These are phyloP conservation scores for Yponomeuta sedellus DNA, from an alignment of 2,888 invertebrate species.

Conservation along the genomic window DNA sequence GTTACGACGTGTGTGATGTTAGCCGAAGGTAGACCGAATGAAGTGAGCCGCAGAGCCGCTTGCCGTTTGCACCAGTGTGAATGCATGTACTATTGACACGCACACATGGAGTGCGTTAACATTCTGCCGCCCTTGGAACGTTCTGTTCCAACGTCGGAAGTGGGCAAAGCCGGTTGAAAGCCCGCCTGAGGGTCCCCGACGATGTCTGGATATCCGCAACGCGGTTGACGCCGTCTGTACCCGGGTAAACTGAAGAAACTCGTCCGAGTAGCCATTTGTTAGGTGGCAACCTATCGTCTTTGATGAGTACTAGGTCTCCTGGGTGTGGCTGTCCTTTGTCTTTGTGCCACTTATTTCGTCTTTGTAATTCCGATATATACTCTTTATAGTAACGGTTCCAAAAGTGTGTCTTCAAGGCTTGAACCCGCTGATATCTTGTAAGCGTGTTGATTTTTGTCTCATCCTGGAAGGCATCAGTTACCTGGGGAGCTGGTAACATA, in stretches of 20 bases:
- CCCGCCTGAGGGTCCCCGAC: conserved; percentile 14
- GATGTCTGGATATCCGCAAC: conserved; percentile 16
- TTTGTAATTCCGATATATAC: conserved; percentile 26
- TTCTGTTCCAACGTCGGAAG: conserved; percentile 15
- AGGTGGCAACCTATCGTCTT: conserved; percentile 15
- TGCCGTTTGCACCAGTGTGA: too few relatives aligned
- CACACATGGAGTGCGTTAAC: conserved; percentile 10
- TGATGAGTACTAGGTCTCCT: conserved; percentile 11
- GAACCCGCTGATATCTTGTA: background rate
- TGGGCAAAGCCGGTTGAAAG: conserved; percentile 15
- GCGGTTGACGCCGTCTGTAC: conserved; percentile 17
- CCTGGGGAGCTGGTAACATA: conserved; percentile 12
- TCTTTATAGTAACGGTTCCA: conserved; percentile 15
- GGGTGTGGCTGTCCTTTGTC: background rate
- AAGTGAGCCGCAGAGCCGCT: too few relatives aligned
- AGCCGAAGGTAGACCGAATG: too few relatives aligned
- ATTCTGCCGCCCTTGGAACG: conserved; percentile 13
- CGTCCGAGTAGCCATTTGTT: conserved; percentile 17
- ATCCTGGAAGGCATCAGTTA: background rate
- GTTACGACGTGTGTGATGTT: too few relatives aligned
- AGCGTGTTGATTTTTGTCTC: background rate
- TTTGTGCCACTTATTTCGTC: conserved; percentile 25
- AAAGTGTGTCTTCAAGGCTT: conserved; percentile 6
- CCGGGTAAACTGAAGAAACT: conserved; percentile 11
- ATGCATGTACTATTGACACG: too few relatives aligned